Percentiles rank a stretch among this genome's conserved stretches.
Conservation (phyloP, 2,888 invertebrate species). For the Allygus modestus region DNA sequence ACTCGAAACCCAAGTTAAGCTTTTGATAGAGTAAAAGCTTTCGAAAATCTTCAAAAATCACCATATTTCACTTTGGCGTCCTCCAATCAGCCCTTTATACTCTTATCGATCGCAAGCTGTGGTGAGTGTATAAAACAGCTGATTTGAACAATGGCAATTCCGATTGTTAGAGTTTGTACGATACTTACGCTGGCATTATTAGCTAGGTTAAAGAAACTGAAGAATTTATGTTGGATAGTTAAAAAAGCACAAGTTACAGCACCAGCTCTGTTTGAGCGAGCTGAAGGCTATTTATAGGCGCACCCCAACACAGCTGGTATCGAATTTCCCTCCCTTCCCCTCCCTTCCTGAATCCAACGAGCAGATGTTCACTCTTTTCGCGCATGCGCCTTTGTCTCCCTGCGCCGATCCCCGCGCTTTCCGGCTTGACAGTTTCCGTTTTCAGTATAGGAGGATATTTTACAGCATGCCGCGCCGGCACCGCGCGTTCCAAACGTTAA, state of each 20-base stretch:
- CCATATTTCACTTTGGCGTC: conserved; percentile 44
- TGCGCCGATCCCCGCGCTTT: background rate
- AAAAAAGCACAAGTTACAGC: background rate
- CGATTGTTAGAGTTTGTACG: background rate
- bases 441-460: too few relatives aligned
- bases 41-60: conserved; percentile 61
- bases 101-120: background rate
- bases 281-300: conserved; percentile 49
- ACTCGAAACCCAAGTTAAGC: conserved; percentile 64
- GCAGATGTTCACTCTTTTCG: conserved; percentile 11
- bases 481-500: too few relatives aligned
- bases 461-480: too few relatives aligned
- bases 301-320: conserved; percentile 52
- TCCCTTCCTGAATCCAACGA: background rate
- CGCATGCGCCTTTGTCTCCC: conserved; percentile 1
- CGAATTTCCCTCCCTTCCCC: conserved; percentile 47
- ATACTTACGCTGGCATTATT: background rate
- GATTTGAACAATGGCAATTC: background rate
- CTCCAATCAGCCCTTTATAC: too few relatives aligned
- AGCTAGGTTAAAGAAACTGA: background rate
- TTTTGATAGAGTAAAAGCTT: conserved; percentile 61
- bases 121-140: background rate
- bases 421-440: background rate
- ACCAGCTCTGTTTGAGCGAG: background rate
- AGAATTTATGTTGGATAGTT: background rate